Conservation (phyloP, 2,797 vertebrate species). For the Microcaecilia unicolor region DNA sequence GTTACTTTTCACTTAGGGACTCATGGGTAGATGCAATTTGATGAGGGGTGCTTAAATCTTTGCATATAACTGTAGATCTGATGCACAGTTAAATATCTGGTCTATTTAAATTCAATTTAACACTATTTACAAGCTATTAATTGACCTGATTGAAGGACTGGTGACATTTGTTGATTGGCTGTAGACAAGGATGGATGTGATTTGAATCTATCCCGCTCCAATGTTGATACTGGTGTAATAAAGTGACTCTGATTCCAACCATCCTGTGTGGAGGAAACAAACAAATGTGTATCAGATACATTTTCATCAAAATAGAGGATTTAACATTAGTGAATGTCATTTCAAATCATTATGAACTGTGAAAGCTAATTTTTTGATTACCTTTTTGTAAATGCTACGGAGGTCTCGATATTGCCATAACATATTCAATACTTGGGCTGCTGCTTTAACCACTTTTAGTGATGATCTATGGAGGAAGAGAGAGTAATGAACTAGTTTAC, state of each 20-base stretch:
- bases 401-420: constrained; percentile 96
- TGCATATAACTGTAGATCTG: too few relatives aligned
- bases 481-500: too few relatives aligned
- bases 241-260: constrained; percentile 99
- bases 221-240: constrained; percentile 89
- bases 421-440: constrained; percentile 92
- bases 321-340: neutral
- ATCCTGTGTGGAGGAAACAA: constrained; percentile 58
- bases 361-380: constrained; percentile 40
- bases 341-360: constrained; percentile 3
- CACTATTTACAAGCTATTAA: too few relatives aligned
- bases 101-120: too few relatives aligned
- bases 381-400: constrained; percentile 96
- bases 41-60: too few relatives aligned
- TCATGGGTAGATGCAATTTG: too few relatives aligned
- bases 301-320: constrained; percentile 11
- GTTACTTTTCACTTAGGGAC: too few relatives aligned
- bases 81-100: too few relatives aligned
- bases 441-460: constrained; percentile 92
- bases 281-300: constrained; percentile 8
- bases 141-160: constrained; percentile 85
- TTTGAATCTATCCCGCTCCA: constrained; percentile 89
- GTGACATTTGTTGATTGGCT: constrained; percentile 83
- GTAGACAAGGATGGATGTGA: constrained; percentile 87
- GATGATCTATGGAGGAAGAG: constrained; percentile 65